phyloP scores from a whole-genome alignment of 2,797 vertebrate genomes.

The Malacoctenus gilli region DNA sequence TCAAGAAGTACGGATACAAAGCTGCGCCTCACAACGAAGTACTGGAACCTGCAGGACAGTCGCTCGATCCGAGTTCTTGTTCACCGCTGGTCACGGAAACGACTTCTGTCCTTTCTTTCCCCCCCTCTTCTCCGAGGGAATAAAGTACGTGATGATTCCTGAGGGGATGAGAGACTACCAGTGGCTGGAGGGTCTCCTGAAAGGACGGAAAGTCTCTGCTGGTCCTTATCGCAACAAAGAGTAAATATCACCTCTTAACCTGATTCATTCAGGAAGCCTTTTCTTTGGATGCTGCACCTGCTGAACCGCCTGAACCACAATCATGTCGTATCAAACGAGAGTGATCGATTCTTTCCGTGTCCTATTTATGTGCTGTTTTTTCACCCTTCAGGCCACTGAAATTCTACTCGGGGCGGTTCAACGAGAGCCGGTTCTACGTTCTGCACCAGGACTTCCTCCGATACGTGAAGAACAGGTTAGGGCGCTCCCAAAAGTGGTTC shows the following conservation, averaged over 20 bases:
- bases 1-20: constrained; percentile 74
- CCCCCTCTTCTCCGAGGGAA: constrained; percentile 60
- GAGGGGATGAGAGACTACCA: constrained; percentile 74
- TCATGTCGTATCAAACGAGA: too few relatives aligned
- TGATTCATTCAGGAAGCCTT: too few relatives aligned
- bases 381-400: constrained; percentile 31
- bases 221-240: constrained; percentile 32
- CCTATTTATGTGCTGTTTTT: too few relatives aligned
- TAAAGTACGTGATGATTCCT: constrained; percentile 79
- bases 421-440: constrained; percentile 81
- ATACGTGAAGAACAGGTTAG: constrained; percentile 89
- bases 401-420: constrained; percentile 75
- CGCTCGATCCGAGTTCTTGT: too few relatives aligned
- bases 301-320: too few relatives aligned
- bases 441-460: constrained; percentile 89
- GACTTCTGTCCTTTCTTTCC: too few relatives aligned
- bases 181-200: constrained; percentile 73
- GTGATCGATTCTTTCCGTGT: too few relatives aligned
- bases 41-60: too few relatives aligned
- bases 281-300: too few relatives aligned
- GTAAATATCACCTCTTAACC: constrained; percentile 42
- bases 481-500: too few relatives aligned
- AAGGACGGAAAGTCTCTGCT: constrained; percentile 28
- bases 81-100: too few relatives aligned
- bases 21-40: constrained; percentile 82